A percentile compares a stretch with the other conserved stretches of the same genome.
Conservation (phyloP, 2,113 vertebrate species). For the Aptenodytes patagonicus region DNA sequence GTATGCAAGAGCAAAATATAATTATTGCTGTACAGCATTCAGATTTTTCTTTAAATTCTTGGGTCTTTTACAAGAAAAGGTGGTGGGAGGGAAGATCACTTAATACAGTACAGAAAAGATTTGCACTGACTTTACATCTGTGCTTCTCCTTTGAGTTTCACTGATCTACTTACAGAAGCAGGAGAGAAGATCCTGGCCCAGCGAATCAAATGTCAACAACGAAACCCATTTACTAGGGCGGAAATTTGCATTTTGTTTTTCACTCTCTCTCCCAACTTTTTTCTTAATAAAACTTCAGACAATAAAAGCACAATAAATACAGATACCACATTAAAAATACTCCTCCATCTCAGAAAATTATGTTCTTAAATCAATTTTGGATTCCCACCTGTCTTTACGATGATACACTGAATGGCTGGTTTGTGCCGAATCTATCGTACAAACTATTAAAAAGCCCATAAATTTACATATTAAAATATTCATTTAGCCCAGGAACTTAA, state of each 20-base stretch:
- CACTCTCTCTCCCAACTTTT: background rate
- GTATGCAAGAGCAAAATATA: background rate
- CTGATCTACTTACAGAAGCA: background rate
- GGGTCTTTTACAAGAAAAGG: background rate
- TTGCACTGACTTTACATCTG: background rate
- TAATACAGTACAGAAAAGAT: background rate
- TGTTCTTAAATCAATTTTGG: background rate
- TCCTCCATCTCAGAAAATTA: background rate
- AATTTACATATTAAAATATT: conserved; percentile 10
- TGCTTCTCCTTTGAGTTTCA: background rate
- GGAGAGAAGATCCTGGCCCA: background rate
- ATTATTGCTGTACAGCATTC: background rate
- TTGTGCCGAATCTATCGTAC: background rate
- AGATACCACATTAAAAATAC: background rate
- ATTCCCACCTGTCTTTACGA: background rate
- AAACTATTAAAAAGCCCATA: conserved; percentile 19
- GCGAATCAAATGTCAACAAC: background rate
- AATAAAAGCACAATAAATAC: conserved; percentile 8
- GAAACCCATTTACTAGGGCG: background rate
- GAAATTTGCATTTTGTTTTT: background rate
- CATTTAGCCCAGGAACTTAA: background rate
- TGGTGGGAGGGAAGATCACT: background rate
- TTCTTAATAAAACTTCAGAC: background rate
- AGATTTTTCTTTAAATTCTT: background rate
- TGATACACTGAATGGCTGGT: background rate